Conservation (phyloP, 2,797 vertebrate genomes). For the Philypnodon macrostomus region DNA sequence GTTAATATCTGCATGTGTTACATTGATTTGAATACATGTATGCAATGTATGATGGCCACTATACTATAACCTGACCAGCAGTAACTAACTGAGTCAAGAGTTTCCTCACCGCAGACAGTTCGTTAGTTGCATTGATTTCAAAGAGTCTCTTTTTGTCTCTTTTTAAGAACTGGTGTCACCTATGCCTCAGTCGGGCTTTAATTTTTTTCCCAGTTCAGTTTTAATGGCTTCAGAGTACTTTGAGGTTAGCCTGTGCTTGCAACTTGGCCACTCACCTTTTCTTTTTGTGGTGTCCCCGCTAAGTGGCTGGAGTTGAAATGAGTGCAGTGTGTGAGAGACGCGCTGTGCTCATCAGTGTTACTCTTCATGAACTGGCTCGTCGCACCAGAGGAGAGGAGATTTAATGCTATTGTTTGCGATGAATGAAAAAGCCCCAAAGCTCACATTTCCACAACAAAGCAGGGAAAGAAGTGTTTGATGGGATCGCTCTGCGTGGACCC, state of each 20-base stretch:
- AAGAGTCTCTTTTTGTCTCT: not conserved
- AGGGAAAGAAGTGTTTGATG: constrained; percentile 17
- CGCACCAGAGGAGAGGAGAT: constrained; percentile 9
- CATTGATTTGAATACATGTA: too few relatives aligned
- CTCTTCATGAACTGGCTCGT: constrained; percentile 18
- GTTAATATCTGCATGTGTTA: too few relatives aligned
- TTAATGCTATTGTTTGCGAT: constrained; percentile 13
- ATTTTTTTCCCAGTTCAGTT: constrained; percentile 7
- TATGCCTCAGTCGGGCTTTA: not conserved
- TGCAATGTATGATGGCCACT: not conserved
- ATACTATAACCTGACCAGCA: not conserved
- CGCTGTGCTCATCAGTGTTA: constrained; percentile 20
- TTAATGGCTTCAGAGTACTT: constrained; percentile 7
- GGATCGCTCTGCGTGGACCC: constrained; percentile 1
- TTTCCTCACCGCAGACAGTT: not conserved
- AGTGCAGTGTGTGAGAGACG: constrained; percentile 8
- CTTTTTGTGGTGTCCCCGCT: constrained; percentile 10
- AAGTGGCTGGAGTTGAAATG: constrained; percentile 12
- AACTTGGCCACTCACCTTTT: not conserved
- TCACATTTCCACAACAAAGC: constrained; percentile 31
- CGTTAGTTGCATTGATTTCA: constrained; percentile 1
- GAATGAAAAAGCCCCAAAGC: constrained; percentile 9
- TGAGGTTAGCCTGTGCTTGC: not conserved
- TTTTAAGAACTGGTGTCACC: not conserved
- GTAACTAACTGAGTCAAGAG: not conserved